Base-by-base conservation (phyloP, 2,888 invertebrate species). In the Meiosimyza platycephala region DNA sequence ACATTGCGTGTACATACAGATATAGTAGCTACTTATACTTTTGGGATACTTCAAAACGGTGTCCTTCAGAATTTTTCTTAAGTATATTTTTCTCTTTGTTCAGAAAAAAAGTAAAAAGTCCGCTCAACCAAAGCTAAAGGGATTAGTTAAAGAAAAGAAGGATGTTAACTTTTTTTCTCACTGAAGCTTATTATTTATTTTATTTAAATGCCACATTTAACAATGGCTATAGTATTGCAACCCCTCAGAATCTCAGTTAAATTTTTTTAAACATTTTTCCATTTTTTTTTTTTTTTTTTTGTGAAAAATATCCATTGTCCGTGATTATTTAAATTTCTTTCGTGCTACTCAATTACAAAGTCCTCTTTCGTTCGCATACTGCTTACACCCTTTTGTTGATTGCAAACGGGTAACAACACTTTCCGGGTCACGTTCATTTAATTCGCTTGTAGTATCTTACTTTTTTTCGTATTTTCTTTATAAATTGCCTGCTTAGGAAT, bases 391-490 rank as follows among this genome's bases (percentile, higher is more conserved):
- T 67, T 67, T 55, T 47, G 40, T 40, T 40, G 40, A 40, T 40
- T 40, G 40, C 40, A 40, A 40, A 40, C 40, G 40, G 40, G 40
- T 40, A 40, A 40, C 40, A 40, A 40, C 9, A n/a, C 47, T 62
- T 70, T 63, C 62, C 47, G 70, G 70, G 70, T 63, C 70, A 70
- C 70, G 70, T 70, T 59, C 63, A n/a, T 62, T 54, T 62, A 70
- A 70, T 70, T 52, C 63, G 63, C 63, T 60, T 52, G 69, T 60
- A 69, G 60, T 69, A 60, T 69, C 69, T 60, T 51, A 69, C 3
- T 62, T 60, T 60, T 48, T 33, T 47, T 6, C 16, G 13, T 52
- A 51, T 69, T 69, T 67, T 60, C 69, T 51, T 50, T 60, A 52
- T 48, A 28, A 51, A 60, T 51, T 52, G 40, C 12, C 28, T 40